Evolutionary conservation across 2,888 invertebrate genomes (phyloP).

Genomic region (Aspidiotus rigidus): DNA sequence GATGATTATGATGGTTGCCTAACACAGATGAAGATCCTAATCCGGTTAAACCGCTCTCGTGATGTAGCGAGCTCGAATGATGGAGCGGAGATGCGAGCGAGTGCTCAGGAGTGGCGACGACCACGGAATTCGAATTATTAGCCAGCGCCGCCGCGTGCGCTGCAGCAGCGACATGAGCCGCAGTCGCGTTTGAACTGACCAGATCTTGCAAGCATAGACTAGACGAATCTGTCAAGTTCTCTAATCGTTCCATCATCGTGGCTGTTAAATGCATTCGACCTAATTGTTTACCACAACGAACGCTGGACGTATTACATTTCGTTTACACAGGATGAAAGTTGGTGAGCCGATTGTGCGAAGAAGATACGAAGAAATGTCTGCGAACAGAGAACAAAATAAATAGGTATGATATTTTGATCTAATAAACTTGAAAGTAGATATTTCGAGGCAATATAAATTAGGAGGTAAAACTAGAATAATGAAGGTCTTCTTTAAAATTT

Average conservation of each 20-base stretch:
- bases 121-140: slow-evolving; percentile 13
- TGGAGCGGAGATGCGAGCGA: slow-evolving; percentile 40
- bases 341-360: no score
- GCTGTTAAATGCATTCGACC: no score
- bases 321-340: no score
- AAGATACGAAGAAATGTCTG: no score
- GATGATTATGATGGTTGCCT: slow-evolving; percentile 46
- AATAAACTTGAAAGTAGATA: no score
- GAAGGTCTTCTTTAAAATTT: no score
- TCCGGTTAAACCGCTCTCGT: slow-evolving; percentile 42
- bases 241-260: slow-evolving; percentile 54
- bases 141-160: slow-evolving; percentile 42
- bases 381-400: no score
- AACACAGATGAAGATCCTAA: slow-evolving; percentile 39
- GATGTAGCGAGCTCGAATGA: slow-evolving; percentile 49
- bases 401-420: no score
- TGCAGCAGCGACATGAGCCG: slow-evolving; percentile 36
- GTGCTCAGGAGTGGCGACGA: slow-evolving; percentile 13
- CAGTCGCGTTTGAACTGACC: slow-evolving; percentile 43
- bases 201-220: slow-evolving; percentile 66
- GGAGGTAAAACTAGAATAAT: no score
- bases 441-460: no score
- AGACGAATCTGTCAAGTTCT: slow-evolving; percentile 57
- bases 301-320: no score
- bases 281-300: no score